phyloP scores from a whole-genome alignment of 2,888 invertebrate genomes.

The Peribatodes rhomboidaria region DNA sequence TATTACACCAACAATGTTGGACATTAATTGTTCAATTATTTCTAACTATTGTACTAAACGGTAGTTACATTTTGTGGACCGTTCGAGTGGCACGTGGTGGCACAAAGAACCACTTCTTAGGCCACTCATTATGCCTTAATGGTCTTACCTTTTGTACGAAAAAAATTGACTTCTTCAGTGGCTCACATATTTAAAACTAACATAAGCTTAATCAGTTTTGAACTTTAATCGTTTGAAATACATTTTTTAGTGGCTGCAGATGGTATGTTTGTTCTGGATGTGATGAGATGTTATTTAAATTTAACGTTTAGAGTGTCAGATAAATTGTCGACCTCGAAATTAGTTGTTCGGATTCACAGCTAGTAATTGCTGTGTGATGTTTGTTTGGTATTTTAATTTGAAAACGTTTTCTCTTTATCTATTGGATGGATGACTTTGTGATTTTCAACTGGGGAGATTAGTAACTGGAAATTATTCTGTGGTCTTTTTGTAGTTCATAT shows the following conservation, averaged over 20 bases:
- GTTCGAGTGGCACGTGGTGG: slow-evolving; percentile 81
- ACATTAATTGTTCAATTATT: slow-evolving; percentile 85
- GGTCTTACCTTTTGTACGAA: slow-evolving; percentile 76
- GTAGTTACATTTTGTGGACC: slow-evolving; percentile 72
- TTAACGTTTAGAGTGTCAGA: slow-evolving; percentile 78
- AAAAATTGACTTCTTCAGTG: slow-evolving; percentile 73
- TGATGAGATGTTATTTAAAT: slow-evolving; percentile 41
- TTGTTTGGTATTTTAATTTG: slow-evolving; percentile 70
- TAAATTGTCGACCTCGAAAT: slow-evolving; percentile 81
- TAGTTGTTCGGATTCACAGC: slow-evolving; percentile 79
- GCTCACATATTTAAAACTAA: slow-evolving; percentile 50
- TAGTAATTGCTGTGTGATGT: slow-evolving; percentile 72
- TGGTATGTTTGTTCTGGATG: slow-evolving; percentile 20
- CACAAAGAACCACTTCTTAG: slow-evolving; percentile 79
- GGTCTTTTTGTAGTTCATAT: neutral
- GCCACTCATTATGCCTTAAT: slow-evolving; percentile 85
- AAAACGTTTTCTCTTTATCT: slow-evolving; percentile 56
- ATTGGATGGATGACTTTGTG: slow-evolving; percentile 56
- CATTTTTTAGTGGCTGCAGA: slow-evolving; percentile 28
- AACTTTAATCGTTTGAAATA: slow-evolving; percentile 46
- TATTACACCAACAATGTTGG: slow-evolving; percentile 67
- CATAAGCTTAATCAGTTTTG: slow-evolving; percentile 38
- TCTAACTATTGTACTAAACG: slow-evolving; percentile 79
- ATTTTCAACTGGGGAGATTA: slow-evolving; percentile 44
- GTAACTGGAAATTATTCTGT: neutral